Evolutionary conservation across 2,797 vertebrate species (phyloP), one percentile per base, ranked within the genome.

Genomic region (Chanos chanos): DNA sequence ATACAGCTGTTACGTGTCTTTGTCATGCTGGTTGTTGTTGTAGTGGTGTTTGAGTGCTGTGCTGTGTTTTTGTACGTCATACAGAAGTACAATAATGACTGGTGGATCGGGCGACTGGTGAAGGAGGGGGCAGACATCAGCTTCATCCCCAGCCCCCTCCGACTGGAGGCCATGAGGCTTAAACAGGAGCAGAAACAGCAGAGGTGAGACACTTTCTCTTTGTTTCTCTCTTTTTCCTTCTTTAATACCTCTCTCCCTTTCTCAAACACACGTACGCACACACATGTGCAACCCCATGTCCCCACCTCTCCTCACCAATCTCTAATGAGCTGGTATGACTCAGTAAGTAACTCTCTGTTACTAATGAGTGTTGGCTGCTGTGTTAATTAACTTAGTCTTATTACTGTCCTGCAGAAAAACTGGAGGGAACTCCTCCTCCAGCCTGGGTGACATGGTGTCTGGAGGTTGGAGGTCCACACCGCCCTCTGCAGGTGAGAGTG

Each of bases 121-220:
- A 96, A 97, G 72, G 95, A 98, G 77, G 95, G 94, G 31, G 93
- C 92, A 12, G 95, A 97, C 83, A 93, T 96, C 79, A 88, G 92
- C 82, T 97, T 97, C 85, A 95, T 98, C 81, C 95, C 95, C 80
- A 97, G 95, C 84, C 95, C 95, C 54, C 90, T 96, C 39, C 89
- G 93, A 71, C 89, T 98, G 76, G 95, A 97, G 82, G 93, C 93
- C 54, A 95, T 97, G 89, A 89, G 94, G 66, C 89, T 96, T 62
- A 96, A 95, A 66, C 95, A 97, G 85, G 94, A 98, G 78, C 94
- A 96, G 83, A 97, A 94, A 79, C 94, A 89, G 76, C 89, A 93
- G 80, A 92, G 94, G 94, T 93, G 66, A 64, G 84, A 16, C 16
- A 12, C 34, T 27, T 12, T 16, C 15, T 55, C 19, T 18, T 10